Evolutionary conservation across 2,888 invertebrate species (phyloP), one percentile per base, ranked within the genome.

Genomic region (Notocelia uddmanniana): DNA sequence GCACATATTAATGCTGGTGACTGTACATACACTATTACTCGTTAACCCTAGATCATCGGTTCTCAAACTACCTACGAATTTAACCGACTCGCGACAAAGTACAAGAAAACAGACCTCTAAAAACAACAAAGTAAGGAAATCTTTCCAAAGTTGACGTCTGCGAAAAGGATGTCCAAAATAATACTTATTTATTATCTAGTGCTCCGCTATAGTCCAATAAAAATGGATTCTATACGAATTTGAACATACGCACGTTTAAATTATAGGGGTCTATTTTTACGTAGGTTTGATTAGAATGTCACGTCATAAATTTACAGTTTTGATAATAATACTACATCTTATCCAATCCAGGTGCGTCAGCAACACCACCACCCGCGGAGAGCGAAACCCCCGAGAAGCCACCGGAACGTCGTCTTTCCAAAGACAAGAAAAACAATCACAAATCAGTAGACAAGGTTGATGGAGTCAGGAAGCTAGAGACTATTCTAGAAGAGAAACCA

Each of bases 301-400:
- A 45, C 1, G 0, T 15, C n/a, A 41, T 15, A 10, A 34, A n/a
- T 37, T 37, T 37, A 5, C n/a, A 45, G 8, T 45, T 8, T n/a
- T 6, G n/a, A 1, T n/a, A 18, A 19, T 37, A 18, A 54, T 15
- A 34, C 3, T 15, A 1, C 11, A 15, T 60, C 55, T 3, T 68
- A 37, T 57, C 54, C 19, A 26, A 69, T 73, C 70, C 79, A 93
- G 93, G 88, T 74, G 85, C 87, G 1, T 92, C 93, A 26, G 85
- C 84, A 5, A 93, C 93, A 0, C 92, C 92, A 0, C 93, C 90
- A 5, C 88, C 87, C 0, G 74, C 81, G 15, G 90, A 91, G 18
- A 77, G 84, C 59, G 92, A 92, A 2, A 90, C 91, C 0, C 89
- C 91, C 0, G 91, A 92, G 66, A 91, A 90, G 74, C 78, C 83